These are phyloP conservation scores for Spicauda simplicius DNA, from an alignment of 2,888 invertebrate species.

Conservation along the genomic window DNA sequence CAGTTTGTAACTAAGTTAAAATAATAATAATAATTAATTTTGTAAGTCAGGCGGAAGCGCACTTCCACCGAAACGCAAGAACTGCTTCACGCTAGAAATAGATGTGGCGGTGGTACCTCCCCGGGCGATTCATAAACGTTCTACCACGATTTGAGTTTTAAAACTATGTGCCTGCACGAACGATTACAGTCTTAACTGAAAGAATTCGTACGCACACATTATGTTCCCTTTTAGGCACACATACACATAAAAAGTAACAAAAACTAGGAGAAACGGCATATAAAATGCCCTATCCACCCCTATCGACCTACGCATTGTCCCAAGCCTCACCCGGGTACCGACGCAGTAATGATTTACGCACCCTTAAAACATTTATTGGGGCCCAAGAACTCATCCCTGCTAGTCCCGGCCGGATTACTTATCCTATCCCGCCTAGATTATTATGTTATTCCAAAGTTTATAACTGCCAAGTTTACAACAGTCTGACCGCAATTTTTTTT, in stretches of 20 bases:
- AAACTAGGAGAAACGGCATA: background rate
- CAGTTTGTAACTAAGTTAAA: too few species aligned
- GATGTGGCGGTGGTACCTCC: too few species aligned
- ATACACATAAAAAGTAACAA: background rate
- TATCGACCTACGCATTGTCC: slow-evolving; percentile 3
- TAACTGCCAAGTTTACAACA: background rate
- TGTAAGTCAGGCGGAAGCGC: too few species aligned
- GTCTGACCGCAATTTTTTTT: background rate
- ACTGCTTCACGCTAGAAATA: too few species aligned
- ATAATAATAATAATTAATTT: too few species aligned
- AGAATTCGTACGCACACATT: too few species aligned
- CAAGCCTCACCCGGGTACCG: slow-evolving; percentile 46
- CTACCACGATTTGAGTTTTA: too few species aligned
- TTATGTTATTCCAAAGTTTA: slow-evolving; percentile 7
- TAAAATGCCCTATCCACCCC: slow-evolving; percentile 17
- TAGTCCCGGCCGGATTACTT: slow-evolving; percentile 27
- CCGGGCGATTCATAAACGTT: too few species aligned
- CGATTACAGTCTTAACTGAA: too few species aligned
- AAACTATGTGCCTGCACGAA: too few species aligned
- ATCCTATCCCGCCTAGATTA: slow-evolving; percentile 17
- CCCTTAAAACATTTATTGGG: slow-evolving; percentile 74
- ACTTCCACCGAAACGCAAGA: too few species aligned
- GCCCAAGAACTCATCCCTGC: slow-evolving; percentile 48
- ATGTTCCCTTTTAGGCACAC: too few species aligned
- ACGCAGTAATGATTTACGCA: slow-evolving; percentile 71